These are phyloP conservation scores for Antennarius maculatus DNA, from an alignment of 2,797 vertebrate species.

Conservation along the genomic window DNA sequence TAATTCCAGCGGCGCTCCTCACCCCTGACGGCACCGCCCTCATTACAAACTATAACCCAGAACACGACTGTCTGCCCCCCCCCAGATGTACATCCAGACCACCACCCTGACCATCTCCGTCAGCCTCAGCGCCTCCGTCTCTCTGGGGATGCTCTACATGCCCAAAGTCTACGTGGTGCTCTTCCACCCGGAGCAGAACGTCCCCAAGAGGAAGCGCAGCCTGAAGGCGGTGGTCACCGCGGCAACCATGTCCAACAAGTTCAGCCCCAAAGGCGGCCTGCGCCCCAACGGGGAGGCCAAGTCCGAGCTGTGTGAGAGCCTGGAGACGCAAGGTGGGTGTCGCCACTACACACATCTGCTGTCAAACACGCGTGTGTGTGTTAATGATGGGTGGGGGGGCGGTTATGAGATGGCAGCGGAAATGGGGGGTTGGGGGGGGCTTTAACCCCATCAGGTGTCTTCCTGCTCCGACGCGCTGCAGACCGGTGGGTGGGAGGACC, in stretches of 20 bases:
- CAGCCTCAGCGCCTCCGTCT: slow-evolving; percentile 95
- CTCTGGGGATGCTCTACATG: slow-evolving; percentile 98
- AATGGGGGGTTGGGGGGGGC: too few relatives aligned
- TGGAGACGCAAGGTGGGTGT: slow-evolving; percentile 92
- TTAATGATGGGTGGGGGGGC: slow-evolving; percentile 15
- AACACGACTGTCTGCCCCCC: not conserved
- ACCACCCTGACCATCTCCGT: slow-evolving; percentile 96
- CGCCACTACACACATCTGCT: too few relatives aligned
- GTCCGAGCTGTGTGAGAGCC: slow-evolving; percentile 94
- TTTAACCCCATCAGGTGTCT: slow-evolving; percentile 62
- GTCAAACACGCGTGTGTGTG: not conserved
- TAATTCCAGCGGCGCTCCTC: slow-evolving; percentile 1
- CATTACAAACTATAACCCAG: slow-evolving; percentile 1
- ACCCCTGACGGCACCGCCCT: not conserved
- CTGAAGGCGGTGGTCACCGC: slow-evolving; percentile 96
- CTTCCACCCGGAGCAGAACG: slow-evolving; percentile 96
- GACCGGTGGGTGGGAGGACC: slow-evolving; percentile 32
- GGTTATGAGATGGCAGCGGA: slow-evolving; percentile 29
- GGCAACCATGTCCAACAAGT: slow-evolving; percentile 97
- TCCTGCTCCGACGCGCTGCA: slow-evolving; percentile 41
- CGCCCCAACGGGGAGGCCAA: slow-evolving; percentile 96
- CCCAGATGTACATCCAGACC: slow-evolving; percentile 96
- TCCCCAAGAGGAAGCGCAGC: slow-evolving; percentile 95
- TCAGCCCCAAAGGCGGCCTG: slow-evolving; percentile 92
- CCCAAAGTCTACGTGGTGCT: slow-evolving; percentile 97